Percentiles rank a stretch among this genome's conserved stretches.
phyloP scores from a whole-genome alignment of 2,888 invertebrate genomes.

The Ceriagrion tenellum region DNA sequence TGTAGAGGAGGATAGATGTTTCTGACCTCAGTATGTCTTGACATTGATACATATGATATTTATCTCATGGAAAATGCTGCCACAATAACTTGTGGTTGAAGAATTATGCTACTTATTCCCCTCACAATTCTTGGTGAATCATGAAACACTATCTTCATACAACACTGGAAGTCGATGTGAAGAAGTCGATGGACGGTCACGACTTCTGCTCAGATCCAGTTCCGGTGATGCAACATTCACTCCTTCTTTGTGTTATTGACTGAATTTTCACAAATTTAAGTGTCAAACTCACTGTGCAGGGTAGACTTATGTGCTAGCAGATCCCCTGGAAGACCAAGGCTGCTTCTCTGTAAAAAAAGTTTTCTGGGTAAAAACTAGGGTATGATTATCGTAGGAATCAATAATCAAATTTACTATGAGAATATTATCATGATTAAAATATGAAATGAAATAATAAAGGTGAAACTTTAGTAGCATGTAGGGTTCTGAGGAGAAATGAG shows the following conservation, averaged over 20 bases:
- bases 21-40: conserved; percentile 8
- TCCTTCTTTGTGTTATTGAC: conserved; percentile 26
- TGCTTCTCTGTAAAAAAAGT: conserved; percentile 48
- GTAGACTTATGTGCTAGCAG: conserved; percentile 63
- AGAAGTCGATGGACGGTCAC: conserved; percentile 65
- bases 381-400: background rate
- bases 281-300: conserved; percentile 67
- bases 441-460: too few relatives aligned
- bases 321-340: conserved; percentile 57
- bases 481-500: too few relatives aligned
- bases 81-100: background rate
- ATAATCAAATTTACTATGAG: too few relatives aligned
- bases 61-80: conserved; percentile 18
- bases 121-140: conserved; percentile 9
- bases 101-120: background rate
- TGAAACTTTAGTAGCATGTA: too few relatives aligned
- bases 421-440: too few relatives aligned
- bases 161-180: conserved; percentile 59
- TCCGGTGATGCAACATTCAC: conserved; percentile 39
- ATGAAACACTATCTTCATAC: conserved; percentile 35
- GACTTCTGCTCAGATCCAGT: conserved; percentile 56
- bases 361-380: background rate
- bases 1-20: background rate
- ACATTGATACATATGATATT: background rate
- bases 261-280: conserved; percentile 53